A percentile compares a stretch with the other conserved stretches of the same genome.
phyloP scores from a whole-genome alignment of 64 coral and sea anemone species.

The Catalaphyllia jardinei region DNA sequence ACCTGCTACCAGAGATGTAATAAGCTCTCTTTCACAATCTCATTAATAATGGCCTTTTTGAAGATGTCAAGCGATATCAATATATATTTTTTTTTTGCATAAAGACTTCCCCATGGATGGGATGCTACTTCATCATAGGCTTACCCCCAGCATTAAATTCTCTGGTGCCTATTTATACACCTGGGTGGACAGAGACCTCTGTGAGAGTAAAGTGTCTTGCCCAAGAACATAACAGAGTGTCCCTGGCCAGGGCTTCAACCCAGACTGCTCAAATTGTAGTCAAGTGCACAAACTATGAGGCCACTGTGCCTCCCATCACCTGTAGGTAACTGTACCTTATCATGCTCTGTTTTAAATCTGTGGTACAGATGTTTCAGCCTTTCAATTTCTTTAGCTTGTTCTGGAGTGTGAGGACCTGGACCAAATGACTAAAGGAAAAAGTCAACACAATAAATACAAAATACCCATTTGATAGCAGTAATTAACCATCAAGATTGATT shows the following conservation, averaged over 20 bases:
- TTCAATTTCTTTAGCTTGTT: slow-evolving; percentile 67
- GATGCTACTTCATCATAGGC: too few species aligned
- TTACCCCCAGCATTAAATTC: too few species aligned
- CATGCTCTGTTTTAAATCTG: slow-evolving; percentile 33
- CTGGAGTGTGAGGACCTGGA: slow-evolving; percentile 42
- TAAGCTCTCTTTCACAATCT: too few species aligned
- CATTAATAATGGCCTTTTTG: too few species aligned
- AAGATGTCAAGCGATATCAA: too few species aligned
- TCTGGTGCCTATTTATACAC: too few species aligned
- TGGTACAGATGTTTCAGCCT: slow-evolving; percentile 35
- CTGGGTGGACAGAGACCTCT: too few species aligned
- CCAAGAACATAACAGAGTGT: background rate
- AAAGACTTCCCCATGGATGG: too few species aligned
- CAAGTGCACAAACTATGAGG: background rate
- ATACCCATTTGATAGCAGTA: too few species aligned
- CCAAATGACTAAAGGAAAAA: slow-evolving; percentile 45
- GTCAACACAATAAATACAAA: background rate
- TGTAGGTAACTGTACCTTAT: background rate
- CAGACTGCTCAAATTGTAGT: background rate
- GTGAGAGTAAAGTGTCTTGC: background rate
- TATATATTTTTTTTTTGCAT: too few species aligned
- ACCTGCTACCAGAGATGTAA: too few species aligned
- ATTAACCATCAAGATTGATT: too few species aligned
- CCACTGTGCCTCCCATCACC: background rate
- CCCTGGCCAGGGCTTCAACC: background rate